Conservation (phyloP, 2,888 invertebrate species). For the Xiphydria camelus region DNA sequence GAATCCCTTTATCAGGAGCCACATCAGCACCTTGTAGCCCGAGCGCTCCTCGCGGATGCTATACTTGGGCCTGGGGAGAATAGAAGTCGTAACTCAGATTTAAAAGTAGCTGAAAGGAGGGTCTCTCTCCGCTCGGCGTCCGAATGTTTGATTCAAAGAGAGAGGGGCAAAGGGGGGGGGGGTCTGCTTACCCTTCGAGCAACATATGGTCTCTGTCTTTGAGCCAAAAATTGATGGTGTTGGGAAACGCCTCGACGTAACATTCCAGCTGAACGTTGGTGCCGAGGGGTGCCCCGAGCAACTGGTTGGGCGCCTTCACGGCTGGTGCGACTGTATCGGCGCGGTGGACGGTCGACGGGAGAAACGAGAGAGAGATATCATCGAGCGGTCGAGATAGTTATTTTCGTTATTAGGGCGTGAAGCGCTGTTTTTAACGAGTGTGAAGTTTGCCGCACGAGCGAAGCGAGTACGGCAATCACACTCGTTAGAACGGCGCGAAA, state of each 20-base stretch:
- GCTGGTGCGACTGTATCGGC: constrained; percentile 77
- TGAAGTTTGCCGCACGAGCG: too few relatives aligned
- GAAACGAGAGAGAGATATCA: not conserved
- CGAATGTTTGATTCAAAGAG: constrained; percentile 5
- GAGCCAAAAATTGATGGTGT: constrained; percentile 77
- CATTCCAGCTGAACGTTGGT: constrained; percentile 86
- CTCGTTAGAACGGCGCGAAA: too few relatives aligned
- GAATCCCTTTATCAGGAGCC: constrained; percentile 68
- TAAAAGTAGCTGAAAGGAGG: constrained; percentile 15
- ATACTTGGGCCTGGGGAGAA: constrained; percentile 75
- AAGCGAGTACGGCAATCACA: too few relatives aligned
- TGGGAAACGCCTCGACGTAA: constrained; percentile 85
- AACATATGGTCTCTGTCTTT: constrained; percentile 74
- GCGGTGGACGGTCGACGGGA: not conserved
- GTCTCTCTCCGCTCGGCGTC: constrained; percentile 13
- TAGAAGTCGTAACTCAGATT: too few relatives aligned
- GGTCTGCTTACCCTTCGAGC: constrained; percentile 47
- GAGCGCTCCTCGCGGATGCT: constrained; percentile 70
- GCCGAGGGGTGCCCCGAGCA: constrained; percentile 83
- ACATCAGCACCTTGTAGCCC: constrained; percentile 77
- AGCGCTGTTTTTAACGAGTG: too few relatives aligned
- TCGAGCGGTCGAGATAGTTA: too few relatives aligned
- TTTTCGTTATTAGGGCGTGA: too few relatives aligned
- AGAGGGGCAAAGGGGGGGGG: too few relatives aligned
- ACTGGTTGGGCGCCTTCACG: constrained; percentile 86